Conservation (phyloP, 2,888 invertebrate genomes). For the Drosophila glabriapex region DNA sequence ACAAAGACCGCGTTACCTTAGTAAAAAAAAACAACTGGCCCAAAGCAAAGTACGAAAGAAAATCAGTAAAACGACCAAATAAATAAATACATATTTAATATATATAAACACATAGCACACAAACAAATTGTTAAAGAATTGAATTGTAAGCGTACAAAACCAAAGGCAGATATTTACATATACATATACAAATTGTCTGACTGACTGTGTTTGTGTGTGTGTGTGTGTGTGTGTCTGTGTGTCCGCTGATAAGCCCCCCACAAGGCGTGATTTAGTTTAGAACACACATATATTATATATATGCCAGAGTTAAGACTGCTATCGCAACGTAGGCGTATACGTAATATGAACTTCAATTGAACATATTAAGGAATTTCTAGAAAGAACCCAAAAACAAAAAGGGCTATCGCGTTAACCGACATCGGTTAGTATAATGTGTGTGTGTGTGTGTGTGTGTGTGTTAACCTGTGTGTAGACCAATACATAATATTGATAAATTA, state of each 20-base stretch:
- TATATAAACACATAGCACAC: not conserved
- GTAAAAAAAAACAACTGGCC: constrained; percentile 15
- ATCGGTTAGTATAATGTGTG: constrained; percentile 33
- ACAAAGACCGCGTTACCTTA: constrained; percentile 7
- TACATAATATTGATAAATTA: constrained; percentile 68
- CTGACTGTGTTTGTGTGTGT: constrained; percentile 17
- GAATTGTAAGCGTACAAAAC: constrained; percentile 16
- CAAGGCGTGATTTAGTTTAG: constrained; percentile 26
- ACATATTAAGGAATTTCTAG: constrained; percentile 39
- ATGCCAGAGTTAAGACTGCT: constrained; percentile 30
- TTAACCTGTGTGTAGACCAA: not conserved
- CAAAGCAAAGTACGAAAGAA: constrained; percentile 34
- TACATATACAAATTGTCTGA: constrained; percentile 6
- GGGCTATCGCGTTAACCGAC: not conserved
- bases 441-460: constrained; percentile 18
- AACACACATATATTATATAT: constrained; percentile 19
- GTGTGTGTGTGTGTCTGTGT: constrained; percentile 3
- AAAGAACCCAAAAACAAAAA: constrained; percentile 9
- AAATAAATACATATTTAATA: constrained; percentile 23
- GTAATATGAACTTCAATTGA: constrained; percentile 42
- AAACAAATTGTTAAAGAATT: constrained; percentile 10
- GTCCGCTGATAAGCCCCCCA: constrained; percentile 47
- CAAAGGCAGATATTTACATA: constrained; percentile 6
- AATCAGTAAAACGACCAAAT: constrained; percentile 13
- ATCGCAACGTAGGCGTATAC: constrained; percentile 64